phyloP scores from a whole-genome alignment of 2,113 vertebrate species.

The Bettongia penicillata region DNA sequence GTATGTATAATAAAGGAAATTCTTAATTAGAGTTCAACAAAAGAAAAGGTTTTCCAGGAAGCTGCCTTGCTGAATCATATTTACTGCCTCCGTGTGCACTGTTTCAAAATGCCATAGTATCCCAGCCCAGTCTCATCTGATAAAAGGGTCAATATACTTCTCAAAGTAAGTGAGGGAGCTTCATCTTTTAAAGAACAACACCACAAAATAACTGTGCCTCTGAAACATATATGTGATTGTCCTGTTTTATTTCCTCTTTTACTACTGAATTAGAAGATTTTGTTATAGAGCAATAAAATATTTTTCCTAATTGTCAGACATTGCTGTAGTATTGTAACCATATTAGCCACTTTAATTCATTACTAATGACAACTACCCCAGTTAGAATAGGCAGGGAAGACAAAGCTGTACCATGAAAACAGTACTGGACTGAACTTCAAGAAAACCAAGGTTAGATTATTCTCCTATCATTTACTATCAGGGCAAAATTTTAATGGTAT shows the following conservation, averaged over 20 bases:
- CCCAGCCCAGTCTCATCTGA: conserved; percentile 68
- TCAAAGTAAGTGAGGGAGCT: not conserved
- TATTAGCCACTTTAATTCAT: not conserved
- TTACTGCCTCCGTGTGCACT: conserved; percentile 75
- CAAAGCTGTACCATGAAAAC: not conserved
- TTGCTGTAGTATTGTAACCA: not conserved
- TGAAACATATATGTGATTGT: not conserved
- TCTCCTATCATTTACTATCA: not conserved
- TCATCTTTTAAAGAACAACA: not conserved
- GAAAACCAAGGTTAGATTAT: not conserved
- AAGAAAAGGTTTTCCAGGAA: conserved; percentile 68
- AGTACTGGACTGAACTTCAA: not conserved
- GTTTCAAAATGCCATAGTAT: conserved; percentile 78
- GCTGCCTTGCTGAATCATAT: conserved; percentile 71
- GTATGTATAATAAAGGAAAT: not conserved
- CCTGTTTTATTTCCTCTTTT: not conserved
- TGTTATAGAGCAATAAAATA: not conserved
- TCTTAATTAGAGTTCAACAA: conserved; percentile 79
- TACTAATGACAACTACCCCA: not conserved
- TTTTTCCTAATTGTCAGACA: not conserved
- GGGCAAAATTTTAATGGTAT: not conserved
- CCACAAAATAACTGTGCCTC: not conserved
- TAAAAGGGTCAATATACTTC: not conserved
- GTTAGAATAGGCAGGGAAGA: not conserved
- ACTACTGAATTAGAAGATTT: not conserved